These are phyloP conservation scores for Varroa destructor DNA, from an alignment of 1,140 invertebrate species.

Conservation along the genomic window DNA sequence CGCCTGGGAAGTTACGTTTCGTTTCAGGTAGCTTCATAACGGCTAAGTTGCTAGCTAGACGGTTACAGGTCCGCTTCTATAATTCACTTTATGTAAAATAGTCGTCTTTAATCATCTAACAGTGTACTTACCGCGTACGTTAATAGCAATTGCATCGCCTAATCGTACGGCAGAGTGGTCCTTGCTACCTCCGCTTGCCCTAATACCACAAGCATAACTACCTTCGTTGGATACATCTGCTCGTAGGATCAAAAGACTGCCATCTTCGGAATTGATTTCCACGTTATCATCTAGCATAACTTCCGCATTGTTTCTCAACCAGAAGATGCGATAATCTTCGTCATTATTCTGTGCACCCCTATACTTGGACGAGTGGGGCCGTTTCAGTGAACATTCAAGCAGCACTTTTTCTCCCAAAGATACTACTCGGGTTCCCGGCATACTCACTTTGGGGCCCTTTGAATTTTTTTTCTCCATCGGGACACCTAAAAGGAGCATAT, in stretches of 20 bases:
- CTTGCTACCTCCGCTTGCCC: neutral
- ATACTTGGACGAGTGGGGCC: neutral
- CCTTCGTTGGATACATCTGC: slow-evolving; percentile 2
- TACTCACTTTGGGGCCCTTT: neutral
- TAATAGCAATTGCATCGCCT: neutral
- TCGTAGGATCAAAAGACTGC: slow-evolving; percentile 2
- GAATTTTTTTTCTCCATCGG: slow-evolving; percentile 2
- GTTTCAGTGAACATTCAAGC: slow-evolving; percentile 9
- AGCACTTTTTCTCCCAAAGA: slow-evolving; percentile 10
- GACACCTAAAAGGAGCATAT: neutral
- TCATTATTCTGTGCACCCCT: neutral
- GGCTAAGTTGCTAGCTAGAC: no score
- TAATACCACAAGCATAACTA: slow-evolving; percentile 1
- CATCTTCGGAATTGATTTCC: slow-evolving; percentile 2
- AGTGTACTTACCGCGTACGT: slow-evolving; percentile 1
- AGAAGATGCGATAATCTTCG: neutral
- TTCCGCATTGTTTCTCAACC: neutral
- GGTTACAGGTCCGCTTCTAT: no score
- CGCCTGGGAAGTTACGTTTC: no score
- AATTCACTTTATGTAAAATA: no score
- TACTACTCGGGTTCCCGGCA: neutral
- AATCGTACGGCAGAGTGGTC: neutral
- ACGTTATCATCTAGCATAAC: slow-evolving; percentile 18
- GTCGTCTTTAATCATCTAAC: neutral
- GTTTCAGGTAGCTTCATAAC: no score